A percentile compares a stretch with the other conserved stretches of the same genome.
phyloP scores from a whole-genome alignment of 53 echinoderm and acorn worm species.

The Astropecten irregularis region DNA sequence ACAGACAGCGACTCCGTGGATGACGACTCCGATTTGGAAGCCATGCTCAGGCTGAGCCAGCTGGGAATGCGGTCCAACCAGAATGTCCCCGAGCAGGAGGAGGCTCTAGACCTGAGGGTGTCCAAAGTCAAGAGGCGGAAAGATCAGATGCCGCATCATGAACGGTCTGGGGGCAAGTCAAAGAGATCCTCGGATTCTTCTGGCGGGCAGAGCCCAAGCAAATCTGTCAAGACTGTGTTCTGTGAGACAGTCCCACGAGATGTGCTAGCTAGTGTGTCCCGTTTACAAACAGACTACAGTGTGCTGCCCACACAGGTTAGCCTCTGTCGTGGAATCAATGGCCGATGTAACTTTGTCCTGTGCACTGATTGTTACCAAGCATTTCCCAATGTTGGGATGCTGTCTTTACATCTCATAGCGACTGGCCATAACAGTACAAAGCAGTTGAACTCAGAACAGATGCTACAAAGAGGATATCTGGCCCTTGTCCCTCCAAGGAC shows the following conservation, averaged over 20 bases:
- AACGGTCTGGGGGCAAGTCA: constrained; percentile 1
- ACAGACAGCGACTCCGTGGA: constrained; percentile 50
- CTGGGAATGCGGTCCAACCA: constrained; percentile 26
- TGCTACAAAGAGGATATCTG: constrained; percentile 61
- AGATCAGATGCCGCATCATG: constrained; percentile 8
- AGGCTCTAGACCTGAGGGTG: constrained; percentile 61
- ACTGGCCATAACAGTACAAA: constrained; percentile 69
- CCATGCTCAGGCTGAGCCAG: constrained; percentile 15
- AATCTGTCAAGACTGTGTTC: constrained; percentile 60
- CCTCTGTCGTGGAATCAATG: constrained; percentile 59
- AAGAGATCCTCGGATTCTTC: constrained; percentile 53
- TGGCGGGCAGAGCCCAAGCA: constrained; percentile 29
- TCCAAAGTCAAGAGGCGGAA: constrained; percentile 22
- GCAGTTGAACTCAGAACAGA: constrained; percentile 55
- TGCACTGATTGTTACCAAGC: constrained; percentile 75
- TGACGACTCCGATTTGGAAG: constrained; percentile 34
- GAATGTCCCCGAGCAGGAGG: constrained; percentile 47
- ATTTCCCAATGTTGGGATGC: constrained; percentile 71
- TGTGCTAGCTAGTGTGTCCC: constrained; percentile 63
- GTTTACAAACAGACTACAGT: constrained; percentile 63
- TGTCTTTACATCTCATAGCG: constrained; percentile 70
- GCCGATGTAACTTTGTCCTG: constrained; percentile 69
- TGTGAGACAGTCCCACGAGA: constrained; percentile 65
- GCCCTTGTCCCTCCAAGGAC: constrained; percentile 62
- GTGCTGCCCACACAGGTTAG: constrained; percentile 67